Evolutionary conservation across 2,113 vertebrate genomes (phyloP), one percentile per base, ranked within the genome.

Genomic region (Leptosomus discolor): DNA sequence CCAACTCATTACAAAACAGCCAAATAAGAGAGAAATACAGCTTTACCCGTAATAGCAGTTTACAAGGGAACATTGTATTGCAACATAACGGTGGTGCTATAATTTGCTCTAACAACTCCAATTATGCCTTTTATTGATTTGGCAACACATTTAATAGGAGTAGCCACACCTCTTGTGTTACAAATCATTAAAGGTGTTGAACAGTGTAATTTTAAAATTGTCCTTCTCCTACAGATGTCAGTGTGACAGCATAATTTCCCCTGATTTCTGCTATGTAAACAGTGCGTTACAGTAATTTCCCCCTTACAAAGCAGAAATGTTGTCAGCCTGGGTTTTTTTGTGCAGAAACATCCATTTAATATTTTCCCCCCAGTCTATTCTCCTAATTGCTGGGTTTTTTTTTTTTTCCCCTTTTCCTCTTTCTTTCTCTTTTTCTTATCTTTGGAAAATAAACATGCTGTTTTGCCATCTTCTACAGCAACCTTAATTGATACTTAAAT

Each of bases 41-140:
- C 97, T 98, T 98, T 98, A 94, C 98, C 98, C 98, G 98, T 99
- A 99, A 99, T 99, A 99, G 99, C 98, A 98, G 99, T 99, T 99
- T 99, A 99, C 98, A 98, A 98, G 99, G 98, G 98, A 99, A 99
- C 99, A 99, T 99, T 99, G 99, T 99, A 99, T 98, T 98, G 99
- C 98, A 98, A 99, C 99, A 99, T 99, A 99, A 99, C 99, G 98
- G 99, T 98, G 98, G 98, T 98, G 99, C 99, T 99, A 99, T 99
- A 99, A 99, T 99, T 99, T 99, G 98, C 99, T 99, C 99, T 99
- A 99, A 99, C 99, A 99, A 99, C 99, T 99, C 99, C 98, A 99
- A 99, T 99, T 99, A 99, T 99, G 98, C 98, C 99, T 99, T 99
- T 98, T 99, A 99, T 99, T 99, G 99, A 99, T 99, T 99, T 99